phyloP scores from a whole-genome alignment of 2,113 vertebrate species.

The Sebastes fasciatus region DNA sequence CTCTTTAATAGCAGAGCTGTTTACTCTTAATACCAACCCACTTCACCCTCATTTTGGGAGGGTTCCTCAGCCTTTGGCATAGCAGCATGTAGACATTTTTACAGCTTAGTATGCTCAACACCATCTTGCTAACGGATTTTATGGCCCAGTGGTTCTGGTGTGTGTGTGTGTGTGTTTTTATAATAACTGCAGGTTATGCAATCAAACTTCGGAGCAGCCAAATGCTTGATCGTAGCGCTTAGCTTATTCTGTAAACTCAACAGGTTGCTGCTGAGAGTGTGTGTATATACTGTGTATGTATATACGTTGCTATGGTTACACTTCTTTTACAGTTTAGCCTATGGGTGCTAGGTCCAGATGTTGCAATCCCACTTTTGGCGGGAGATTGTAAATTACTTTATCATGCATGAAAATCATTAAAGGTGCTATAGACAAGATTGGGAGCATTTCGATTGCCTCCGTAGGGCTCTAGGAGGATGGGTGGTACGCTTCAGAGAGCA shows the following conservation, averaged over 20 bases:
- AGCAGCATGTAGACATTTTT: constrained; percentile 66
- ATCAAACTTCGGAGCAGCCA: constrained; percentile 39
- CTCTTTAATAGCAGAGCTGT: constrained; percentile 79
- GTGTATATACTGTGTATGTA: not conserved
- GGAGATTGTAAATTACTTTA: not conserved
- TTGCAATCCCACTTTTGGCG: constrained; percentile 1
- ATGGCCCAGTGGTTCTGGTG: constrained; percentile 44
- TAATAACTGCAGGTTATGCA: constrained; percentile 72
- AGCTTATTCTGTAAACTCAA: constrained; percentile 44
- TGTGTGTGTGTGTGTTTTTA: constrained; percentile 46
- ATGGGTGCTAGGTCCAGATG: constrained; percentile 16
- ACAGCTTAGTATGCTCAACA: constrained; percentile 63
- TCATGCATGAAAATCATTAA: not conserved
- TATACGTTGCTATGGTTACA: not conserved
- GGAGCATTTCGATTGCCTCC: too few species aligned
- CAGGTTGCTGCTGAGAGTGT: constrained; percentile 35
- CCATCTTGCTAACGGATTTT: constrained; percentile 68
- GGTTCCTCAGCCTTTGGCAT: constrained; percentile 70
- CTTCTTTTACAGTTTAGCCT: constrained; percentile 10
- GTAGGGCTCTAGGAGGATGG: too few species aligned
- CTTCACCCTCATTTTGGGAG: constrained; percentile 71
- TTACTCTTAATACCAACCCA: constrained; percentile 74
- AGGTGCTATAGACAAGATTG: too few species aligned
- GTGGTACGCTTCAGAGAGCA: too few species aligned
- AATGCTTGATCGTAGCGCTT: constrained; percentile 25